Conservation (phyloP, 2,888 invertebrate genomes). For the Cactoblastis cactorum region DNA sequence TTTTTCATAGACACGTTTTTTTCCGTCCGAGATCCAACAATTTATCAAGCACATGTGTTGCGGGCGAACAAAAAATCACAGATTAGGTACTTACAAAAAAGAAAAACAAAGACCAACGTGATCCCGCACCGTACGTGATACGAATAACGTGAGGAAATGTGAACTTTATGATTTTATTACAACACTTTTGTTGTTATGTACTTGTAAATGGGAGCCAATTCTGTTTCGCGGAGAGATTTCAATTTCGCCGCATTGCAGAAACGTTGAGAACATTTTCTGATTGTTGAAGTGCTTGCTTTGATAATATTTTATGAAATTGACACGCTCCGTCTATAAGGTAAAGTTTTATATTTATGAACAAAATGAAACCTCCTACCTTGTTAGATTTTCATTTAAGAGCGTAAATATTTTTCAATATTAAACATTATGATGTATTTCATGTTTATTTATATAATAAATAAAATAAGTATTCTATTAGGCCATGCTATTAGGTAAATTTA, state of each 20-base stretch:
- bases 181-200: conserved; percentile 33
- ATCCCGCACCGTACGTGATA: conserved; percentile 52
- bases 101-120: conserved; percentile 54
- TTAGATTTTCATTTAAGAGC: too few species aligned
- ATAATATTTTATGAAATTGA: background rate
- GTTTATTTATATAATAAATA: too few species aligned
- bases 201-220: conserved; percentile 29
- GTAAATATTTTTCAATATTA: too few species aligned
- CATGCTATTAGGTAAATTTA: too few species aligned
- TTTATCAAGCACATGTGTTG: conserved; percentile 62
- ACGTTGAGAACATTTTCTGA: conserved; percentile 2
- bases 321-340: background rate
- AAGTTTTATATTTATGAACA: background rate
- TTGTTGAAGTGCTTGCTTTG: background rate
- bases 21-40: conserved; percentile 44
- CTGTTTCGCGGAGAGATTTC: conserved; percentile 11
- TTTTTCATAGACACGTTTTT: conserved; percentile 54
- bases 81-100: conserved; percentile 54
- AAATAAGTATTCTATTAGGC: too few species aligned
- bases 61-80: conserved; percentile 47
- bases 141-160: conserved; percentile 41
- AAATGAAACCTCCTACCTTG: too few species aligned
- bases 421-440: too few species aligned
- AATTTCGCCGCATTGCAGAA: conserved; percentile 7
- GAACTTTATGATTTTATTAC: conserved; percentile 57